Evolutionary conservation across 1,140 invertebrate species (phyloP).

Genomic region (Drosophila carrolli): DNA sequence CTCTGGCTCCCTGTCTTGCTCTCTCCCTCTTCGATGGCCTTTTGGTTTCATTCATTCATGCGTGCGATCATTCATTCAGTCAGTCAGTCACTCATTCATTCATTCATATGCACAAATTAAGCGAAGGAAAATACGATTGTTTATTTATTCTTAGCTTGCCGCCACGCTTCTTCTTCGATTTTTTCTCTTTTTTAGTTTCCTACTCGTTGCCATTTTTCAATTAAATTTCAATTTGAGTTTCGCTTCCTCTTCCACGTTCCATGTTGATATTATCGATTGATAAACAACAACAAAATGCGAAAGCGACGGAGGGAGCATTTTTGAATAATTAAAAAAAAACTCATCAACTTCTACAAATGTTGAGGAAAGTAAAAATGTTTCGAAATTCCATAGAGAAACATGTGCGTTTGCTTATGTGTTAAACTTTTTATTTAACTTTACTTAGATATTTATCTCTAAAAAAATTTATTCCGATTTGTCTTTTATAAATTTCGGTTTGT

Average conservation of each 20-base stretch:
- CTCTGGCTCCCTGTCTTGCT: neutral
- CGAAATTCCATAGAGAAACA: neutral
- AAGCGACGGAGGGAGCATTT: neutral
- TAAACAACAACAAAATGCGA: constrained; percentile 15
- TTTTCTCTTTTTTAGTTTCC: constrained; percentile 4
- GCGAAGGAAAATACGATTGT: constrained; percentile 35
- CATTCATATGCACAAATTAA: constrained; percentile 48
- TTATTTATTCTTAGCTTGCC: constrained; percentile 50
- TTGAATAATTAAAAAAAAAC: constrained; percentile 14
- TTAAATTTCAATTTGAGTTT: constrained; percentile 69
- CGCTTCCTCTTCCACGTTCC: constrained; percentile 25
- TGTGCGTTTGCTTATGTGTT: too few relatives aligned
- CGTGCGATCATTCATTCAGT: constrained; percentile 40
- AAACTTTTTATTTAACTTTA: too few relatives aligned
- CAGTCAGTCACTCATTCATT: constrained; percentile 49
- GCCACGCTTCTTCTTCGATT: constrained; percentile 7
- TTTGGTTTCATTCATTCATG: constrained; percentile 47
- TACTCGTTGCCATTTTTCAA: constrained; percentile 61
- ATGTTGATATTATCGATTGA: constrained; percentile 35
- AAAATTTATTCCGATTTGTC: too few relatives aligned
- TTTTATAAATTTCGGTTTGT: too few relatives aligned
- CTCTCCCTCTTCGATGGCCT: constrained; percentile 1
- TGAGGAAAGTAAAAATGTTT: neutral
- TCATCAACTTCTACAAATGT: constrained; percentile 1
- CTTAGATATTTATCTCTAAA: too few relatives aligned